Conservation (phyloP, 2,888 invertebrate species). For the Drosophila hamatofila region DNA sequence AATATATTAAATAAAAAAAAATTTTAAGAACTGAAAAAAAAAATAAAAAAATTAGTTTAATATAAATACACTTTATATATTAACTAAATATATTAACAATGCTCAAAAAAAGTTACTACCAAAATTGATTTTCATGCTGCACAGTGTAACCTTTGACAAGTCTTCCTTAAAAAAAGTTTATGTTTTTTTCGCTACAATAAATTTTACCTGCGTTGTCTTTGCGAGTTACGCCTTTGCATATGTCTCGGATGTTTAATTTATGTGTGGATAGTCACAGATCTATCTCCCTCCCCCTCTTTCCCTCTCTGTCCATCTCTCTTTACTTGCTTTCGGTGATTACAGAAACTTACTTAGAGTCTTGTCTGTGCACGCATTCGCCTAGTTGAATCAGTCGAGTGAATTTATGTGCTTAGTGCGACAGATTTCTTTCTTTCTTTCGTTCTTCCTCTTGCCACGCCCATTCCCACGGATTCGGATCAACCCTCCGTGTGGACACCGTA, state of each 20-base stretch:
- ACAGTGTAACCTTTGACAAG: conserved; percentile 48
- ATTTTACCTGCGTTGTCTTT: conserved; percentile 77
- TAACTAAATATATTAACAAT: too few relatives aligned
- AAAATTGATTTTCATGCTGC: conserved; percentile 9
- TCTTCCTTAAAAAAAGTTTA: conserved; percentile 20
- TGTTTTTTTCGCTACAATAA: conserved; percentile 61
- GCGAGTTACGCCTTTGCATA: conserved; percentile 80
- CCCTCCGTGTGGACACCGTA: conserved; percentile 25
- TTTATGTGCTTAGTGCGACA: conserved; percentile 39
- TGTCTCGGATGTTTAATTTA: conserved; percentile 80
- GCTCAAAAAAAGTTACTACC: not conserved
- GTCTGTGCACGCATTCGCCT: conserved; percentile 54
- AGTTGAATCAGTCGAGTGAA: conserved; percentile 41
- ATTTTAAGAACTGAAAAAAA: too few relatives aligned
- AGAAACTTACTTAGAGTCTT: conserved; percentile 45
- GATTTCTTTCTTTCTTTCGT: conserved; percentile 1
- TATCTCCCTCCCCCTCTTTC: not conserved
- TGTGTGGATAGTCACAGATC: conserved; percentile 47
- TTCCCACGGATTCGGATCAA: conserved; percentile 51
- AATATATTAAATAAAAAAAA: too few relatives aligned
- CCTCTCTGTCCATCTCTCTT: not conserved
- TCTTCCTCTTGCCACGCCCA: conserved; percentile 15
- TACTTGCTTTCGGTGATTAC: conserved; percentile 22
- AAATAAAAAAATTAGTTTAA: too few relatives aligned
- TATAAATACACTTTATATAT: too few relatives aligned